Evolutionary conservation across 1,140 invertebrate genomes (phyloP).

Genomic region (Heliothis virescens): DNA sequence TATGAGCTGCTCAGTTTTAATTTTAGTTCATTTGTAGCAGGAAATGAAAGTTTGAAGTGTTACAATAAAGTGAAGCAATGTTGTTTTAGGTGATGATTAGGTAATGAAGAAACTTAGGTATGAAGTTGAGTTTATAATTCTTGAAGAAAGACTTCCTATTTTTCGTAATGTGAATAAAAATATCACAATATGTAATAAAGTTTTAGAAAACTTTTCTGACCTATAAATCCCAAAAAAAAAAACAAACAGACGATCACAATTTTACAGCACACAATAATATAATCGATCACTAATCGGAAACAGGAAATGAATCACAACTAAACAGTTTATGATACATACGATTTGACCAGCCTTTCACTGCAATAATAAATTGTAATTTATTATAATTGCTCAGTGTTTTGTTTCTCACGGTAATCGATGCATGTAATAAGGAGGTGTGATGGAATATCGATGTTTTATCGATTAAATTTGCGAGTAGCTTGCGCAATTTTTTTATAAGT

Average conservation of each 20-base stretch:
- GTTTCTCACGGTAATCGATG: constrained; percentile 51
- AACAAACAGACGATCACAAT: not conserved
- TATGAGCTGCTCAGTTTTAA: not conserved
- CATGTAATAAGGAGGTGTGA: constrained; percentile 1
- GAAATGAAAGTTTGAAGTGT: not conserved
- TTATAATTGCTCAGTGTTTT: constrained; percentile 44
- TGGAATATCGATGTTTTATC: not conserved
- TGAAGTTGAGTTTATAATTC: too few relatives aligned
- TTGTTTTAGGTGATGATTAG: too few relatives aligned
- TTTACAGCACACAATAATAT: constrained; percentile 12
- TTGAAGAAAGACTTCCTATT: too few relatives aligned
- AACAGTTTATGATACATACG: not conserved
- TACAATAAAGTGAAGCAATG: too few relatives aligned
- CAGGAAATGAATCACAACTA: not conserved
- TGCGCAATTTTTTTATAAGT: not conserved
- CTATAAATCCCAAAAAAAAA: not conserved
- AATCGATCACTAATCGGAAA: not conserved
- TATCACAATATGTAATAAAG: too few relatives aligned
- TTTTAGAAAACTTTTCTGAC: too few relatives aligned
- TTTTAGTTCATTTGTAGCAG: constrained; percentile 4
- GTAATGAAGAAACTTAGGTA: too few relatives aligned
- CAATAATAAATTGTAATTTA: constrained; percentile 52
- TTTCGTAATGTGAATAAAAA: too few relatives aligned
- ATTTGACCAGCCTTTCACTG: constrained; percentile 9
- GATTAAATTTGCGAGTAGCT: not conserved